These are phyloP conservation scores for Notoglanidium macrostoma DNA, from an alignment of 2,797 vertebrate species.

Conservation along the genomic window DNA sequence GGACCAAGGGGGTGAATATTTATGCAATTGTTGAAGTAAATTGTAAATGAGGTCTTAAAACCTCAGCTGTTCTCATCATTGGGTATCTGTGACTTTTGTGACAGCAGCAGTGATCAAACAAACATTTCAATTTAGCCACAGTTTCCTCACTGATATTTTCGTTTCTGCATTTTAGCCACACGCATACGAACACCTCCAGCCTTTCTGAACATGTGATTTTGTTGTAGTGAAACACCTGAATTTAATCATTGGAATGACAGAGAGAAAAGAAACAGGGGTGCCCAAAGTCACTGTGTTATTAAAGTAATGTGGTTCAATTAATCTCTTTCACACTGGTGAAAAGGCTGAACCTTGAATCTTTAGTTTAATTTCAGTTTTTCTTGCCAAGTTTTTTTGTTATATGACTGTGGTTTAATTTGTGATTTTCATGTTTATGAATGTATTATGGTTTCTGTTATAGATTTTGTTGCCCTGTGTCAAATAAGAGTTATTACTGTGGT, in stretches of 20 bases:
- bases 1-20: not conserved
- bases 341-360: conserved; percentile 33
- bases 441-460: conserved; percentile 17
- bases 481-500: conserved; percentile 23
- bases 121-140: not conserved
- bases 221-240: too few relatives aligned
- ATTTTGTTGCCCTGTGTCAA: conserved; percentile 33
- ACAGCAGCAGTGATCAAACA: conserved; percentile 26
- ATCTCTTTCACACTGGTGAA: conserved; percentile 38
- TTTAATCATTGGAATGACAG: not conserved
- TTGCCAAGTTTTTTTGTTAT: conserved; percentile 18
- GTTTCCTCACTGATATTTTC: not conserved
- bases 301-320: not conserved
- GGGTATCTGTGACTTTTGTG: not conserved
- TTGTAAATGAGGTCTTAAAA: not conserved
- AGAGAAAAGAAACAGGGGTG: not conserved
- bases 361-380: conserved; percentile 2
- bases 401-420: conserved; percentile 32
- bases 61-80: not conserved
- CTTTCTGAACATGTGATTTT: not conserved
- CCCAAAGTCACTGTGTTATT: not conserved
- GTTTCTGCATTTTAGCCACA: not conserved
- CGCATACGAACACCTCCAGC: not conserved
- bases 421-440: conserved; percentile 40
- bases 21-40: not conserved